Conservation (phyloP, 2,888 invertebrate species). For the Drosophila differens region DNA sequence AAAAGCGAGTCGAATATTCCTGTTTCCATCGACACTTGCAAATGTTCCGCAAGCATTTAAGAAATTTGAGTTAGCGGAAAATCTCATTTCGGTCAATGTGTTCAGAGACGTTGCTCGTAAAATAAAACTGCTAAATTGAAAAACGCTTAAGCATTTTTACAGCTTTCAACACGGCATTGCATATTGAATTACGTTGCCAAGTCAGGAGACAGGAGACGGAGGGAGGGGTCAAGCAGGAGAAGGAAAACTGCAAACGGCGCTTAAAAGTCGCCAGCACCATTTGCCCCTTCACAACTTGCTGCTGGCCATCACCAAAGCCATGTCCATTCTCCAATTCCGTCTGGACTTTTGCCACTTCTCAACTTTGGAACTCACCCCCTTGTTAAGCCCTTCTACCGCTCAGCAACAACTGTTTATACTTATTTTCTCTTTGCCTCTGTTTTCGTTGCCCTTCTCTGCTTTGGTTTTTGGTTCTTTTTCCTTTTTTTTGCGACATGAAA, state of each 20-base stretch:
- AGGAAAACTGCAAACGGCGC: slow-evolving; percentile 58
- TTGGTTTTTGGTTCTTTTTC: slow-evolving; percentile 8
- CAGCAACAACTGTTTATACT: slow-evolving; percentile 65
- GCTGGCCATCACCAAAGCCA: slow-evolving; percentile 44
- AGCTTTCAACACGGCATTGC: slow-evolving; percentile 75
- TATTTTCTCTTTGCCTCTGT: slow-evolving; percentile 29
- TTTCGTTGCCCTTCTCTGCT: slow-evolving; percentile 9
- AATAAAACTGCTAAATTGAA: slow-evolving; percentile 78
- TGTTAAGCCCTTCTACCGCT: slow-evolving; percentile 4
- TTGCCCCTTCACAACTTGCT: slow-evolving; percentile 17
- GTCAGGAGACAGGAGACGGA: slow-evolving; percentile 8
- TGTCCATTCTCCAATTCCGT: slow-evolving; percentile 44
- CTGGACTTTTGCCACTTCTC: slow-evolving; percentile 67
- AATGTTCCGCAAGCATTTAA: slow-evolving; percentile 58
- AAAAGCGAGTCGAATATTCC: slow-evolving; percentile 2
- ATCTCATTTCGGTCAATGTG: slow-evolving; percentile 66
- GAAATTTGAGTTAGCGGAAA: slow-evolving; percentile 70
- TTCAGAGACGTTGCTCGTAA: slow-evolving; percentile 44
- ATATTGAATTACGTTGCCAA: slow-evolving; percentile 75
- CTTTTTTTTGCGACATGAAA: slow-evolving; percentile 50
- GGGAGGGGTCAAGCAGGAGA: slow-evolving; percentile 16
- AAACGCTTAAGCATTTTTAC: slow-evolving; percentile 80
- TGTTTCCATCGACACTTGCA: slow-evolving; percentile 28
- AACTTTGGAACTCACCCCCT: slow-evolving; percentile 43
- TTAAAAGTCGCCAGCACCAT: slow-evolving; percentile 47